These are phyloP conservation scores for Rhopalosiphum maidis DNA, from an alignment of 1,140 invertebrate genomes.

Conservation along the genomic window DNA sequence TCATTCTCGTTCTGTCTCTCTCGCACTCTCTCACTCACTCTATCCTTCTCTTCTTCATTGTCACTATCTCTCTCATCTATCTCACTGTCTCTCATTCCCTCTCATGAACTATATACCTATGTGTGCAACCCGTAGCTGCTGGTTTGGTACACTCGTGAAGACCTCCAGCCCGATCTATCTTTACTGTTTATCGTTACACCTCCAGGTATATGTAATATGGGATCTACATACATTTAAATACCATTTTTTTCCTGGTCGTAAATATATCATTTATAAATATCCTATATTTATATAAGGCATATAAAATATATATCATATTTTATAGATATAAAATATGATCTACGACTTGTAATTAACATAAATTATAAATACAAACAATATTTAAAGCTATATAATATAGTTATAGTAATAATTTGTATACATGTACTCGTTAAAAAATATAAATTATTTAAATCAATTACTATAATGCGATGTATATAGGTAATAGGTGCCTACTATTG, in stretches of 20 bases:
- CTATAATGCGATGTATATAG: too few relatives aligned
- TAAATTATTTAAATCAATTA: too few relatives aligned
- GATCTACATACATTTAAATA: not conserved
- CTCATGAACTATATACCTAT: not conserved
- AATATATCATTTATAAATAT: not conserved
- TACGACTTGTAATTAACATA: not conserved
- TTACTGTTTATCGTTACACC: not conserved
- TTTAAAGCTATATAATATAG: not conserved
- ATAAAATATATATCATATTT: too few relatives aligned
- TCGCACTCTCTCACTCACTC: not conserved
- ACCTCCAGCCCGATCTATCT: not conserved
- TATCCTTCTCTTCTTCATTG: not conserved
- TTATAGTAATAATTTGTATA: too few relatives aligned
- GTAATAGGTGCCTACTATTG: too few relatives aligned
- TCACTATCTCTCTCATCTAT: not conserved
- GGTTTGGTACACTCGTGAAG: not conserved
- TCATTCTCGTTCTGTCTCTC: not conserved
- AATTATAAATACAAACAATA: not conserved
- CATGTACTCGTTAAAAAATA: too few relatives aligned
- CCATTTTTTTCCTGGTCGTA: not conserved
- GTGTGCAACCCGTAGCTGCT: not conserved
- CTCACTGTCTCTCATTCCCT: not conserved
- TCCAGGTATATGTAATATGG: not conserved
- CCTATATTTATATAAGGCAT: not conserved
- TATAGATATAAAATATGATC: not conserved